Base-by-base conservation (phyloP, 23 tunicate genomes). In the Styela plicata region DNA sequence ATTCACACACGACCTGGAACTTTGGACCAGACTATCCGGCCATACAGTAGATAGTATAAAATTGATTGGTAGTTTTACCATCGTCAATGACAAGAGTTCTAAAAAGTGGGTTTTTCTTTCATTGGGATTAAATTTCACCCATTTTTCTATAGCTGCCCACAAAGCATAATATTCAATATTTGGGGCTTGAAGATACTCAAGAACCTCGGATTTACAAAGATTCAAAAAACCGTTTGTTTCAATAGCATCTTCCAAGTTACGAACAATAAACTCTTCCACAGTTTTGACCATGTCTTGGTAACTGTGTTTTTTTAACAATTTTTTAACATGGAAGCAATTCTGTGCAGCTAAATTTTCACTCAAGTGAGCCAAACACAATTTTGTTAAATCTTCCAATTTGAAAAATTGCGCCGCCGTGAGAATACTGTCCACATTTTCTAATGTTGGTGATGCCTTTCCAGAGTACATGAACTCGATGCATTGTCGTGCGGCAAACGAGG, bases 81-180 rank as follows among this genome's bases (percentile, higher is more conserved):
- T 16, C 17, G 19, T 67, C 21, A 29, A 27, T 17, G 31, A 25
- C 71, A 67, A 16, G 18, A 67, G 31, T 25, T 67, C 71, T 16
- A 25, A 67, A 21, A 87, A 87, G 28, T 82, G 73, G 3, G 74
- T 62, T 21, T 75, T 61, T 36, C 86, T 37, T 22, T 74, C 35
- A 44, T 82, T 82, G 22, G 36, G 52, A 29, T 75, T 66, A 61
- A 70, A 29, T 36, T 70, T 80, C 29, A 74, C 74, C 90, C 90
- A 86, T 17, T 34, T 62, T 35, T 63, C 44, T 0, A 86, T 74
- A n/a, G 85, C 90, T 16, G 80, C 71, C 71, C 80, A 86, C 31
- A 80, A 2, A 0, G 28, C 73, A 20, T 30, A 27, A 29, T 67
- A 24, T 1, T 22, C 71, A 25, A 25, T 67, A 29, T 67, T 29